A percentile compares a stretch with the other conserved stretches of the same genome.
These are phyloP conservation scores for Spondyliosoma cantharus DNA, from an alignment of 2,797 vertebrate species.

Conservation along the genomic window DNA sequence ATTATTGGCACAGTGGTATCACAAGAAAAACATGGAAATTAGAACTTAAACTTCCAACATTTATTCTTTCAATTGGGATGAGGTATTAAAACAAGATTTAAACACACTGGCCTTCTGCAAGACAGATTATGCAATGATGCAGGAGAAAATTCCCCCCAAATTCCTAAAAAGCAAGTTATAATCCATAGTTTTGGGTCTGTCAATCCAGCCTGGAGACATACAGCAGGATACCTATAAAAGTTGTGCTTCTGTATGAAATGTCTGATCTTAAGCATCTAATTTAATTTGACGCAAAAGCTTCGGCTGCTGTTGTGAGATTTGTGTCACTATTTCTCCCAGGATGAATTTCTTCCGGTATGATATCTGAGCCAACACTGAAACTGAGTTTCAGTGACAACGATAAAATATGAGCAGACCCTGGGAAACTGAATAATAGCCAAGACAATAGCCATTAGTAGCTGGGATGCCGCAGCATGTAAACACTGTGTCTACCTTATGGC, in stretches of 20 bases:
- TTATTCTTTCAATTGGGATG: no score
- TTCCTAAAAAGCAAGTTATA: not conserved
- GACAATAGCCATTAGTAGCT: conserved; percentile 6
- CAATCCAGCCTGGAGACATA: not conserved
- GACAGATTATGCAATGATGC: no score
- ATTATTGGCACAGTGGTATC: no score
- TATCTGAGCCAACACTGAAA: not conserved
- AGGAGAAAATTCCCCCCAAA: not conserved
- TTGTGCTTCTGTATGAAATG: not conserved
- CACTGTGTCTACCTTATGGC: conserved; percentile 35
- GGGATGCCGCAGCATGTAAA: conserved; percentile 17
- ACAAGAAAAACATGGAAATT: no score
- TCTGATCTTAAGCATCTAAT: not conserved
- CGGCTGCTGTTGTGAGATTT: not conserved
- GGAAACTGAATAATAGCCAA: conserved; percentile 9
- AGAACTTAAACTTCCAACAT: no score
- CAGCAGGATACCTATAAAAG: not conserved
- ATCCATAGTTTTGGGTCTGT: not conserved
- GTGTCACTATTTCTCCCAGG: not conserved
- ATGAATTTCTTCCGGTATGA: not conserved
- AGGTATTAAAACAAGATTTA: no score
- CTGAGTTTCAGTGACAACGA: not conserved
- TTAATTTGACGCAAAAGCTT: not conserved
- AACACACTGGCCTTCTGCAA: not conserved
- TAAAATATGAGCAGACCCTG: not conserved